phyloP scores from a whole-genome alignment of 2,888 invertebrate genomes.

The Hofmannophila pseudospretella region DNA sequence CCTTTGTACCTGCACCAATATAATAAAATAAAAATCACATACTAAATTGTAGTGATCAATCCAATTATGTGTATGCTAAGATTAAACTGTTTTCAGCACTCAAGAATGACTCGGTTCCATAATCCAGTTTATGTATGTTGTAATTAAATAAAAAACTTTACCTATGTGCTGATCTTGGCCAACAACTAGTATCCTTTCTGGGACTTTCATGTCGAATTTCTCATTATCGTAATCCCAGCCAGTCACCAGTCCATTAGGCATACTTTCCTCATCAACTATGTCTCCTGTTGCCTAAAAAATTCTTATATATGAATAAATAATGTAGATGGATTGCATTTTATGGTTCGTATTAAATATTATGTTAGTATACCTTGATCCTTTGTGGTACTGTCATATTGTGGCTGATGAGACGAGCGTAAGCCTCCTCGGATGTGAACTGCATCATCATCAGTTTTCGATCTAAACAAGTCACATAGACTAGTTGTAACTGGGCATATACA shows the following conservation, averaged over 20 bases:
- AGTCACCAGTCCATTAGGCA: slow-evolving; percentile 78
- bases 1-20: slow-evolving; percentile 83
- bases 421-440: slow-evolving; percentile 67
- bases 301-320: background rate
- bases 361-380: slow-evolving; percentile 60
- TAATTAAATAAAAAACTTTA: no score
- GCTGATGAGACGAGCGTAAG: slow-evolving; percentile 68
- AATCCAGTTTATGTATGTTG: no score
- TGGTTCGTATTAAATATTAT: no score
- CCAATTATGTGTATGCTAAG: no score
- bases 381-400: slow-evolving; percentile 74
- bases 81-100: no score
- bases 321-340: background rate
- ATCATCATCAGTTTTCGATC: slow-evolving; percentile 25
- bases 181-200: slow-evolving; percentile 93
- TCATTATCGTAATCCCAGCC: slow-evolving; percentile 83
- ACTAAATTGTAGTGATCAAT: no score
- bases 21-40: slow-evolving; percentile 1
- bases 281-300: slow-evolving; percentile 83
- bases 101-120: no score
- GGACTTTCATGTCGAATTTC: slow-evolving; percentile 94
- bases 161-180: slow-evolving; percentile 86
- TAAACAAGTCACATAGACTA: background rate
- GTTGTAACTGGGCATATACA: no score
- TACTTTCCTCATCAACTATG: slow-evolving; percentile 79